These are phyloP conservation scores for Pseudochirops corinnae DNA, from an alignment of 2,797 vertebrate species.

Conservation along the genomic window DNA sequence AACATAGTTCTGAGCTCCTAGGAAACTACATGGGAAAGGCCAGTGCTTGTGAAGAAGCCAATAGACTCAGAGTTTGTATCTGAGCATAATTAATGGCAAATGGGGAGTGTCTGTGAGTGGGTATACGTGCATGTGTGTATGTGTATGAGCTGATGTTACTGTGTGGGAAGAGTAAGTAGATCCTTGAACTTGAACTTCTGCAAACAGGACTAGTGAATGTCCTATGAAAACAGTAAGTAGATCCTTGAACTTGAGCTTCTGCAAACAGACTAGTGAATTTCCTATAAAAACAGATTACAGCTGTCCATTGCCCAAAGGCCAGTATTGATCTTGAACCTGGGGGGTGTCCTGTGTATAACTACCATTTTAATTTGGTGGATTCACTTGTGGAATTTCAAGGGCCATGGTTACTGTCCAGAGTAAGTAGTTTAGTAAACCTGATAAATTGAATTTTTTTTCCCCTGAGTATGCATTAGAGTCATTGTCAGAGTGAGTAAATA, in stretches of 20 bases:
- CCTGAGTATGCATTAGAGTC: not conserved
- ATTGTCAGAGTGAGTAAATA: not conserved
- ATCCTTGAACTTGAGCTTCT: too few relatives aligned
- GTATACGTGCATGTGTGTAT: not conserved
- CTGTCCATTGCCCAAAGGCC: not conserved
- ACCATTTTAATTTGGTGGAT: not conserved
- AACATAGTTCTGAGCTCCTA: not conserved
- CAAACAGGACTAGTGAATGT: not conserved
- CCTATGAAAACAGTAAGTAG: not conserved
- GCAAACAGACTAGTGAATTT: too few relatives aligned
- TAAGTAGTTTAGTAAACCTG: not conserved
- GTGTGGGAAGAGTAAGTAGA: constrained; percentile 3
- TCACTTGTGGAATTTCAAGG: not conserved
- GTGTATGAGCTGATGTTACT: not conserved
- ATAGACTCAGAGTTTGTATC: not conserved
- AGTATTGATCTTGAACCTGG: not conserved
- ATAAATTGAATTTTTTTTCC: not conserved
- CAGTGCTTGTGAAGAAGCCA: not conserved
- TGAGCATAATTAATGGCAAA: not conserved
- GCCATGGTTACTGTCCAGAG: not conserved
- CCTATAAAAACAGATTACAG: not conserved
- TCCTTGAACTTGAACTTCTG: not conserved
- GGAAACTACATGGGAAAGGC: not conserved
- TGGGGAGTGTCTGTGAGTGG: not conserved
- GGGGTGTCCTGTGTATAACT: not conserved